Base-by-base conservation (phyloP, 2,888 invertebrate genomes). In the Furcula furcula region DNA sequence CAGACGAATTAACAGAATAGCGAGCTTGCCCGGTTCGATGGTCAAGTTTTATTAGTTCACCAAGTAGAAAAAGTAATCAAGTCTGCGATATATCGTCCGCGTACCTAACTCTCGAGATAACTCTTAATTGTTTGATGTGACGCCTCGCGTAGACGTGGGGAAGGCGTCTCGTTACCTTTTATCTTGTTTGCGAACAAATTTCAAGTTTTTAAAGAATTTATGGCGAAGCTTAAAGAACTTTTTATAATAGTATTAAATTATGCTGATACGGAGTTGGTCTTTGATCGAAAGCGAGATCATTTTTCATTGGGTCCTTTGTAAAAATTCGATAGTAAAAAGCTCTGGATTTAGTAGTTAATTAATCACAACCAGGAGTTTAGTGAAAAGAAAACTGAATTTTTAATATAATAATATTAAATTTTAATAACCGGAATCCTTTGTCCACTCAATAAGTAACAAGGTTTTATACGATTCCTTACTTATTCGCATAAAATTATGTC, bases 41-140 rank as follows among this genome's bases (percentile, higher is more conserved):
- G 77, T 75, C 77, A 82, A 83, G 68, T 84, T 84, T 79, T 83
- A 86, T 85, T 83, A 81, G 73, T 80, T 80, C 61, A 44, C 58
- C 45, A 59, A 79, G 75, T 68, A 70, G 76, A 72, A 76, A 80
- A 82, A 82, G 79, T 83, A 81, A 83, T 83, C 77, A 78, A 83
- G 76, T 67, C 59, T 61, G 55, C 76, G 63, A 80, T 82, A 76
- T 76, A 81, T 83, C 75, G 68, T 42, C 54, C 50, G 71, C 61
- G 48, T 59, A 60, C 59, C 70, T 65, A 74, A 67, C 71, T 76
- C 58, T 41, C 33, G 47, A 65, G 72, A 71, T 71, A 77, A 78
- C 76, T 76, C 71, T 74, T 79, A 79, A 82, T 80, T 83, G 77
- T 79, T 79, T 71, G 68, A 74, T 69, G 71, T 71, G 72, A 73